Percentiles rank a stretch among this genome's conserved stretches.
Evolutionary conservation across 2,113 vertebrate species (phyloP).

Genomic region (Danio rerio): DNA sequence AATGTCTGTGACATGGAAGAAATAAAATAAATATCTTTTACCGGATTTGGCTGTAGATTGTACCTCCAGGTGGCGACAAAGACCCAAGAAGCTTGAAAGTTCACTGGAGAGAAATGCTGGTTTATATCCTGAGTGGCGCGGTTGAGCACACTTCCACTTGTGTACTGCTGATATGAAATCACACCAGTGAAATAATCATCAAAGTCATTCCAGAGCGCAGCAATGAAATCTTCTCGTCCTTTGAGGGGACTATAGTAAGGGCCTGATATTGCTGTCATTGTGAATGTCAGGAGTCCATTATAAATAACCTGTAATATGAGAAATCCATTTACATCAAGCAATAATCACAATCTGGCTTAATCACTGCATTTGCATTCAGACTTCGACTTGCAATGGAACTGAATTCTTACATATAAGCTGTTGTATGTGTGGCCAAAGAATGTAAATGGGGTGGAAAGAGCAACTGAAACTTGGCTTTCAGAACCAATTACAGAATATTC

Average conservation of each 20-base stretch:
- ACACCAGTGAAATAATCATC: conserved; percentile 31
- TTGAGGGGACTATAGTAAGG: not conserved
- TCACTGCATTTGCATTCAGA: not conserved
- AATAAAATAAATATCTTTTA: not conserved
- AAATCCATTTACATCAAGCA: not conserved
- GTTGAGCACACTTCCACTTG: rapidly evolving
- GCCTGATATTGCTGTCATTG: no score
- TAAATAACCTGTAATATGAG: conserved; percentile 28
- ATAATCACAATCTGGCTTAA: not conserved
- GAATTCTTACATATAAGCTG: not conserved
- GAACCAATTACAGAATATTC: not conserved
- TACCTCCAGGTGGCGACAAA: conserved; percentile 66
- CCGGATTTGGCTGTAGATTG: not conserved
- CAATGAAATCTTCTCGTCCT: conserved; percentile 29
- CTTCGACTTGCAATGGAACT: not conserved
- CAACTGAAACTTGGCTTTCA: not conserved
- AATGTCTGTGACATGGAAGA: no score
- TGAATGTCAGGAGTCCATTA: conserved; percentile 46
- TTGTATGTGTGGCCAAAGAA: not conserved
- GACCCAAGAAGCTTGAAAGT: conserved; percentile 14
- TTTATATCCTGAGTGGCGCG: conserved; percentile 51
- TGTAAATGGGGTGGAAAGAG: not conserved
- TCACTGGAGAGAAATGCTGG: not conserved
- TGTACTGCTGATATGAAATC: conserved; percentile 58
- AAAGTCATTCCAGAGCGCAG: conserved; percentile 56